A percentile compares a stretch with the other conserved stretches of the same genome.
Conservation (phyloP, 2,888 invertebrate species). For the Drosophila mettleri region DNA sequence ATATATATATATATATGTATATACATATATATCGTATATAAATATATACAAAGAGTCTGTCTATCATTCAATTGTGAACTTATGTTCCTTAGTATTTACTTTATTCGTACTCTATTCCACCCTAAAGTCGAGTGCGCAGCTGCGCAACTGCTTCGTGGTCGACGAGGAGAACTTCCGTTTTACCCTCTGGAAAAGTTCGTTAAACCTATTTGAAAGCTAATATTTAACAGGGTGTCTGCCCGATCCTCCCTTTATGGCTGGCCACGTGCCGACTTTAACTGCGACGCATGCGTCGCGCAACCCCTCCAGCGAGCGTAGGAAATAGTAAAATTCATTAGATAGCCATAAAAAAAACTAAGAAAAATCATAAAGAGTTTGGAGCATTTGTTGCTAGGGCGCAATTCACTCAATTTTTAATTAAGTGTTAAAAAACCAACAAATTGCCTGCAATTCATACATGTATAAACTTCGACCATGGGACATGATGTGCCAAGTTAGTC, state of each 20-base stretch:
- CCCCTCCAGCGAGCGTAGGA: constrained; percentile 39
- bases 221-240: constrained; percentile 13
- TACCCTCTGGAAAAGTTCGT: constrained; percentile 39
- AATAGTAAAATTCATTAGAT: constrained; percentile 44
- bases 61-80: neutral
- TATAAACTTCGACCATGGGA: constrained; percentile 11
- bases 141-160: constrained; percentile 44
- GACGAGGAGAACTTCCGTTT: constrained; percentile 8
- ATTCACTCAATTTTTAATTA: constrained; percentile 64
- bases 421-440: constrained; percentile 57
- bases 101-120: constrained; percentile 35
- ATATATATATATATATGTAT: neutral
- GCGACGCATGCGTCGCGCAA: constrained; percentile 59
- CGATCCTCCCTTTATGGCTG: constrained; percentile 41
- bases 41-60: neutral
- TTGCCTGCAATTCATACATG: constrained; percentile 33
- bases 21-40: neutral
- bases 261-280: constrained; percentile 31
- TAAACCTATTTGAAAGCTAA: constrained; percentile 66
- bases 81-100: neutral
- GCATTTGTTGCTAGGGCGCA: constrained; percentile 45
- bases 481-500: constrained; percentile 13
- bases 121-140: constrained; percentile 49
- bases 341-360: constrained; percentile 22
- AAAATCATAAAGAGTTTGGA: constrained; percentile 16